Conservation (phyloP, 1,140 invertebrate genomes). For the Brachionus angularis region DNA sequence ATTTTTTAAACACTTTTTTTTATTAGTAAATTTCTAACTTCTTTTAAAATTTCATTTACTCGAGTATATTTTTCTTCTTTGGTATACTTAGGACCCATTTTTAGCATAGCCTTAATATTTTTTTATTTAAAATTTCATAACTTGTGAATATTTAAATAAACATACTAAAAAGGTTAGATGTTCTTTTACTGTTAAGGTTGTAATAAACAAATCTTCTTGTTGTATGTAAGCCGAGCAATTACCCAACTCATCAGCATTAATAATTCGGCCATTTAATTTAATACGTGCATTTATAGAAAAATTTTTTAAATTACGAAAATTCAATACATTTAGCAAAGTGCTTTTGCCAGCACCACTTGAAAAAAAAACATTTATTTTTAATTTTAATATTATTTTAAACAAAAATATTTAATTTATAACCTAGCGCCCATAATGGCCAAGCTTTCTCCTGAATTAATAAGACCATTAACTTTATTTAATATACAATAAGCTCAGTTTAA, state of each 20-base stretch:
- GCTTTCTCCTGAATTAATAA: slow-evolving; percentile 5
- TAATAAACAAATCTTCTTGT: slow-evolving; percentile 67
- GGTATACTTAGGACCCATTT: slow-evolving; percentile 79
- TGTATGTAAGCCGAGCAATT: slow-evolving; percentile 86
- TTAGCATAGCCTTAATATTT: slow-evolving; percentile 71
- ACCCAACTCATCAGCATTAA: slow-evolving; percentile 62
- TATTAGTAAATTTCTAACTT: slow-evolving; percentile 62
- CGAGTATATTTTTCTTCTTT: slow-evolving; percentile 71
- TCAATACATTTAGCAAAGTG: slow-evolving; percentile 82
- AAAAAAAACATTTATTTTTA: background rate
- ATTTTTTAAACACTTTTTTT: background rate
- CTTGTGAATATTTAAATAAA: slow-evolving; percentile 77
- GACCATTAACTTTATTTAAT: background rate
- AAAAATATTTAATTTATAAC: background rate
- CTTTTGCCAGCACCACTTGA: slow-evolving; percentile 71
- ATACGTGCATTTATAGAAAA: slow-evolving; percentile 69
- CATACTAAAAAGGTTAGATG: slow-evolving; percentile 61
- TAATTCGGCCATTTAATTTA: slow-evolving; percentile 54
- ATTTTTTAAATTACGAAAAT: slow-evolving; percentile 69
- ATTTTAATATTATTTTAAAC: too few species aligned
- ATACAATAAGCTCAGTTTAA: background rate
- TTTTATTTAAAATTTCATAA: slow-evolving; percentile 57
- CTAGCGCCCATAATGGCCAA: slow-evolving; percentile 40
- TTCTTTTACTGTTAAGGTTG: slow-evolving; percentile 62
- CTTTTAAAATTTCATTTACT: slow-evolving; percentile 82